Percentiles rank a stretch among this genome's conserved stretches.
These are phyloP conservation scores for Seriola dumerili DNA, from an alignment of 2,113 vertebrate genomes.

Conservation along the genomic window DNA sequence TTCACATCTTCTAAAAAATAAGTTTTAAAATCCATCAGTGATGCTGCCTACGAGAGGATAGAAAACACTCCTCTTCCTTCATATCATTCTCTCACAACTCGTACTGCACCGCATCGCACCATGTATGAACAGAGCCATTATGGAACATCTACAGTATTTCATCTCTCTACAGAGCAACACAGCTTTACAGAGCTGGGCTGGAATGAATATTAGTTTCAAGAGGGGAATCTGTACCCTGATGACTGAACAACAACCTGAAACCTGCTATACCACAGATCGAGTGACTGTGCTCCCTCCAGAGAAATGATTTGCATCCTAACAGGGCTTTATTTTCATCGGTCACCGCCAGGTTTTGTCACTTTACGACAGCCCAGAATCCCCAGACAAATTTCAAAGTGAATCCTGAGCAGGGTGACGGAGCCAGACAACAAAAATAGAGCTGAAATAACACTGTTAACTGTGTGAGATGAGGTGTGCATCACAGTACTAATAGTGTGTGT, in stretches of 20 bases:
- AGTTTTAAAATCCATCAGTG: no score
- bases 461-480: slow-evolving; percentile 45
- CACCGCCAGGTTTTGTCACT: slow-evolving; percentile 11
- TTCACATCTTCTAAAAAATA: no score
- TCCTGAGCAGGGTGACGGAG: slow-evolving; percentile 11
- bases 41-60: no score
- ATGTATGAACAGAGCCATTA: no score
- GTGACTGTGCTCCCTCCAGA: slow-evolving; percentile 19
- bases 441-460: slow-evolving; percentile 28
- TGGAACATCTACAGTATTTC: no score
- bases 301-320: slow-evolving; percentile 21
- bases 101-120: no score
- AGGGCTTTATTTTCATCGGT: slow-evolving; percentile 17
- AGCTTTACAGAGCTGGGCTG: not conserved
- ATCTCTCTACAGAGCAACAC: not conserved
- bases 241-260: slow-evolving; percentile 22
- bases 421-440: slow-evolving; percentile 52
- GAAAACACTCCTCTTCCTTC: no score
- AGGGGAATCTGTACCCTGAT: not conserved
- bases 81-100: no score
- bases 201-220: slow-evolving; percentile 5
- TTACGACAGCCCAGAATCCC: not conserved
- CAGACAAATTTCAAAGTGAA: slow-evolving; percentile 21
- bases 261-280: slow-evolving; percentile 4
- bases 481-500: slow-evolving; percentile 48